Conservation (phyloP, 64 coral and sea anemone genomes). For the Trachythela sp. region DNA sequence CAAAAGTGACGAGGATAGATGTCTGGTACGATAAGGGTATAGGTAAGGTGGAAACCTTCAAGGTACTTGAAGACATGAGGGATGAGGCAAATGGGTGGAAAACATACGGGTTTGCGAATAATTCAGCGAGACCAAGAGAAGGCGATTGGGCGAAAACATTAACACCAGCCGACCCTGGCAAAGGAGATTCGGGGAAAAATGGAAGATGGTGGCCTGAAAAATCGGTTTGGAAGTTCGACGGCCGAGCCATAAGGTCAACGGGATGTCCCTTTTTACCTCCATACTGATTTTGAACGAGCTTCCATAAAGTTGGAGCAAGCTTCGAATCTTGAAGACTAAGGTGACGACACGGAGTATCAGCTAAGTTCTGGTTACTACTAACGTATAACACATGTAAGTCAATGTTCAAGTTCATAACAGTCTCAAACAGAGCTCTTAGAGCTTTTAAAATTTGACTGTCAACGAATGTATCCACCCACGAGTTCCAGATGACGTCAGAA, state of each 20-base stretch:
- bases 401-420: not conserved
- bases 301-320: not conserved
- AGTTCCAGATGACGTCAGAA: not conserved
- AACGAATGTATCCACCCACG: slow-evolving; percentile 2
- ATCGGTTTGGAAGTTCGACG: not conserved
- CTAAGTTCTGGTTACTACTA: not conserved
- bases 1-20: slow-evolving; percentile 23
- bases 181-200: not conserved
- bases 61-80: not conserved
- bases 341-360: not conserved
- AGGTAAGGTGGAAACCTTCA: not conserved
- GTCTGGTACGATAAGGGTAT: not conserved
- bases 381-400: not conserved
- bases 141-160: not conserved
- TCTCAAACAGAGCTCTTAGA: not conserved
- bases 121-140: not conserved
- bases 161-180: not conserved
- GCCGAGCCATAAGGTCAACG: not conserved
- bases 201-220: not conserved
- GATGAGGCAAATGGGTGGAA: not conserved
- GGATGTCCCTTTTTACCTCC: not conserved
- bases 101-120: not conserved
- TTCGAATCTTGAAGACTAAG: not conserved
- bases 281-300: not conserved
- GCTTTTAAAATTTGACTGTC: slow-evolving; percentile 7